These are phyloP conservation scores for Bucorvus abyssinicus DNA, from an alignment of 2,797 vertebrate species.

Conservation along the genomic window DNA sequence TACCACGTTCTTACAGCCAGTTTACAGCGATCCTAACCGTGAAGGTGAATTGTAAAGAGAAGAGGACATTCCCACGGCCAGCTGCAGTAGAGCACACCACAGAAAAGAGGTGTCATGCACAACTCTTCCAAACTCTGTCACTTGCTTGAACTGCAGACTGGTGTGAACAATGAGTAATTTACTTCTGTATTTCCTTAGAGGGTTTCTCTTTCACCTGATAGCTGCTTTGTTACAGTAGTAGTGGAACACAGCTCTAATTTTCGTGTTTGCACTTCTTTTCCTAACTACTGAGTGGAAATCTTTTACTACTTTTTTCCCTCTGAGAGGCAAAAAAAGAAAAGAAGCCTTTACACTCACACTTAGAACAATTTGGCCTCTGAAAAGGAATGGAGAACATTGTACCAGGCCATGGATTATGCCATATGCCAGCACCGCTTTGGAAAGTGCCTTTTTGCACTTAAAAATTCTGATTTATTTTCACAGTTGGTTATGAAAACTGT, in stretches of 20 bases:
- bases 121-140: background rate
- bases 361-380: slow-evolving; percentile 8
- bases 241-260: background rate
- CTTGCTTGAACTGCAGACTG: background rate
- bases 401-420: background rate
- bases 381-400: background rate
- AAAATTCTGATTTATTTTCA: background rate
- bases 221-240: background rate
- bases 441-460: background rate
- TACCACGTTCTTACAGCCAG: background rate
- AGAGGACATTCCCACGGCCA: background rate
- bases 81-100: background rate
- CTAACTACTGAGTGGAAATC: background rate
- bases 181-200: background rate
- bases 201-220: background rate
- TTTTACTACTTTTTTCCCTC: background rate
- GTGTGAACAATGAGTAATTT: background rate
- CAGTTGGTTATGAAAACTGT: background rate
- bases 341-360: background rate
- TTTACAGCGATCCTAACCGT: background rate
- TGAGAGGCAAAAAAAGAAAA: background rate
- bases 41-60: background rate
- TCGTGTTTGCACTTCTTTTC: background rate
- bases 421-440: background rate
- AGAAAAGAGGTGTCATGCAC: background rate